phyloP scores from a whole-genome alignment of 2,888 invertebrate species.

The Rhagophthalmus giganteus region DNA sequence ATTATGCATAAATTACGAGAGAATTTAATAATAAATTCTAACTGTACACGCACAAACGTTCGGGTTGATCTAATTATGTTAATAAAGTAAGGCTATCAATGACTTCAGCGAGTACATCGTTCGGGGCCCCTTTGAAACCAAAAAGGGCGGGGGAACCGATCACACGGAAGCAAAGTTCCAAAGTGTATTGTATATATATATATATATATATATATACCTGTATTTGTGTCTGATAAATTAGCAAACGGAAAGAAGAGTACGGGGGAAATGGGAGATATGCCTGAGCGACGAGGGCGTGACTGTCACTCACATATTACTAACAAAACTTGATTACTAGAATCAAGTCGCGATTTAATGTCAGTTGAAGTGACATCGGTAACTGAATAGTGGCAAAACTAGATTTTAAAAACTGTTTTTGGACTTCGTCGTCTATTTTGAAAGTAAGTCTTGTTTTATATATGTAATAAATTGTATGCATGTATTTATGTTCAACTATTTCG shows the following conservation, averaged over 20 bases:
- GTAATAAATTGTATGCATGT: too few species aligned
- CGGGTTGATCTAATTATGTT: constrained; percentile 28
- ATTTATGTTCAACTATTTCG: too few species aligned
- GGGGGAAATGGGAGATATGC: constrained; percentile 50
- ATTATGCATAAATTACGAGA: constrained; percentile 31
- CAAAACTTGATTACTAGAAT: constrained; percentile 50
- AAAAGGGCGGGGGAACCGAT: constrained; percentile 2
- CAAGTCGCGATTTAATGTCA: constrained; percentile 38
- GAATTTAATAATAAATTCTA: constrained; percentile 32
- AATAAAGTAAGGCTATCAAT: constrained; percentile 28
- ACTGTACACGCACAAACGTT: constrained; percentile 27
- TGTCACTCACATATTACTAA: constrained; percentile 45
- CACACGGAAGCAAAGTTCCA: constrained; percentile 19
- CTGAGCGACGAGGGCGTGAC: constrained; percentile 55
- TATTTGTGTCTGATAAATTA: constrained; percentile 30
- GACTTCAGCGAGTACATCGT: constrained; percentile 10
- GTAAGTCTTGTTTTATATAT: too few species aligned
- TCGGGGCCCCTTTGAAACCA: constrained; percentile 7
- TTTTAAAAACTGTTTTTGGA: too few species aligned
- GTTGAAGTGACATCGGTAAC: constrained; percentile 33
- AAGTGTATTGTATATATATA: constrained; percentile 21
- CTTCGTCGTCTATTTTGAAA: too few species aligned
- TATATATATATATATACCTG: constrained; percentile 2
- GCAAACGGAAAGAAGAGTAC: constrained; percentile 48
- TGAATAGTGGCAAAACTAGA: constrained; percentile 16